Evolutionary conservation across 2,113 vertebrate species (phyloP).

Genomic region (Emydura subglobosa): DNA sequence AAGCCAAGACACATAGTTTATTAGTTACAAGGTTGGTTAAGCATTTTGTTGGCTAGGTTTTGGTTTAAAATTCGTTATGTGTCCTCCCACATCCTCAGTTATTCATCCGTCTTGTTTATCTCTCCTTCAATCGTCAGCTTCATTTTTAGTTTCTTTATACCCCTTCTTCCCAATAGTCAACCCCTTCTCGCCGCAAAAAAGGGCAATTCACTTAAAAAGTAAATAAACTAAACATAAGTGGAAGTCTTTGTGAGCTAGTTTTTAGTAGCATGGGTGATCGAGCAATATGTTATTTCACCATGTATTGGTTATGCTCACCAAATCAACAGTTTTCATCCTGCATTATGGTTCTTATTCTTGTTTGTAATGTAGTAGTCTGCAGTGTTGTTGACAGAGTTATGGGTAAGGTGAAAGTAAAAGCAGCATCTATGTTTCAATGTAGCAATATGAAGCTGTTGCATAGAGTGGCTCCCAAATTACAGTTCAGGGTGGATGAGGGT

Average conservation of each 20-base stretch:
- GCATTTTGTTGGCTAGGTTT: neutral
- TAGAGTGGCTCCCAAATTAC: neutral
- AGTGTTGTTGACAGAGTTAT: neutral
- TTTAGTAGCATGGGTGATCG: neutral
- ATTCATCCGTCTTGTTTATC: neutral
- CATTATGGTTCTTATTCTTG: neutral
- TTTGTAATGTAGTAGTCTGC: neutral
- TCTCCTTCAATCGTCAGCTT: neutral
- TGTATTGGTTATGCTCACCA: neutral
- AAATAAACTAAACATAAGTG: neutral
- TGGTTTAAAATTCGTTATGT: too few relatives aligned
- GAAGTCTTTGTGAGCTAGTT: neutral
- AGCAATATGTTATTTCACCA: neutral
- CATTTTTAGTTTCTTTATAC: neutral
- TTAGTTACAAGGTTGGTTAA: neutral
- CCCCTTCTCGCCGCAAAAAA: neutral
- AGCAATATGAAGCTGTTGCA: neutral
- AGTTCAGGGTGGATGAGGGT: neutral
- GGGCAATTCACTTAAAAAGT: neutral
- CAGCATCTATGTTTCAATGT: neutral
- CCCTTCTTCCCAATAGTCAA: neutral
- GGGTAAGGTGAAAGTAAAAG: neutral
- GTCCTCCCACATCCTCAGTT: neutral
- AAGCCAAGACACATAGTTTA: neutral
- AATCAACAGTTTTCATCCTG: neutral